These are phyloP conservation scores for Trachemys scripta DNA, from an alignment of 2,113 vertebrate genomes.

Conservation along the genomic window DNA sequence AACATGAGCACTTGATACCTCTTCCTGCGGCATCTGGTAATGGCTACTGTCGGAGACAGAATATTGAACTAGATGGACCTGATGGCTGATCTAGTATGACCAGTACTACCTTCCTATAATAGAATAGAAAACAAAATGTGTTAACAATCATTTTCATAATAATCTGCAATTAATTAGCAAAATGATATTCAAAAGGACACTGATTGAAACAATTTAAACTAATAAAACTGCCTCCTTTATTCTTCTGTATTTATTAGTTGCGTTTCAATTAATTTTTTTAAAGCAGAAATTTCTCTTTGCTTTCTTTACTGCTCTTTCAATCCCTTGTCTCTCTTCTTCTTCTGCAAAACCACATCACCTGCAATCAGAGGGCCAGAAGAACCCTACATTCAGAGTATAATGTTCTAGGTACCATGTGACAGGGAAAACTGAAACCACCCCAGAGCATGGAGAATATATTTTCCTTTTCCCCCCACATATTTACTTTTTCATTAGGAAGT, in stretches of 20 bases:
- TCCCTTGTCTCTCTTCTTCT: neutral
- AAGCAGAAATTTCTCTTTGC: neutral
- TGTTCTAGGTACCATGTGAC: neutral
- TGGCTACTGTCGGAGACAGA: neutral
- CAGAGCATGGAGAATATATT: neutral
- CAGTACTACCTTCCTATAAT: neutral
- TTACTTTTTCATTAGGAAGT: neutral
- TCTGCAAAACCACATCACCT: neutral
- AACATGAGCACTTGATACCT: neutral
- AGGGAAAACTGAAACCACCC: neutral
- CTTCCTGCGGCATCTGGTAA: neutral
- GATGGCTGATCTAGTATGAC: neutral
- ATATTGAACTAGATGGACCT: neutral
- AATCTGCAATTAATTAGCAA: neutral
- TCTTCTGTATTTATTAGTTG: neutral
- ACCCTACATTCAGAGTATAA: neutral
- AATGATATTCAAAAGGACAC: neutral
- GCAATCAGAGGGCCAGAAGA: neutral
- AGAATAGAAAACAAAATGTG: neutral
- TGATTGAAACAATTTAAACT: neutral
- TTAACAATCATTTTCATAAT: neutral
- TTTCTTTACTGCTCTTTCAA: neutral
- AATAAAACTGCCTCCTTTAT: neutral
- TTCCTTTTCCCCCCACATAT: neutral
- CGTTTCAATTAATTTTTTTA: neutral